phyloP scores from a whole-genome alignment of 2,888 invertebrate genomes.

The Ecdyonurus torrentis region DNA sequence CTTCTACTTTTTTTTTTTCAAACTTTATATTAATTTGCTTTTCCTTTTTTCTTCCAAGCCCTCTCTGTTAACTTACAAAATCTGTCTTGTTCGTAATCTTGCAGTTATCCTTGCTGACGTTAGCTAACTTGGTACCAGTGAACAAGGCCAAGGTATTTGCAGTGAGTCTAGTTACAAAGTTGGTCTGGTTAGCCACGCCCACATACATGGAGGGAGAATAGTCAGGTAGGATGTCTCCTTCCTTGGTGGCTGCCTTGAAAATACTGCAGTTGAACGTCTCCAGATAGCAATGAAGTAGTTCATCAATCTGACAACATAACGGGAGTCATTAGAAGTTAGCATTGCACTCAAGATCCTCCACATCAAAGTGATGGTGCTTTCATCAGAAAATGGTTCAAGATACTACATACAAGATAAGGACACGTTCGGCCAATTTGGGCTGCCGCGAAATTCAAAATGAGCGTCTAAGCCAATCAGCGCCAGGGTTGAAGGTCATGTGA shows the following conservation, averaged over 20 bases:
- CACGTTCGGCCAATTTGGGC: too few relatives aligned
- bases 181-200: conserved; percentile 35
- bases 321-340: too few relatives aligned
- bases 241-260: conserved; percentile 33
- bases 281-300: conserved; percentile 62
- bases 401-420: too few relatives aligned
- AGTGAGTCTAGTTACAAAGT: conserved; percentile 36
- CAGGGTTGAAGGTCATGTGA: too few relatives aligned
- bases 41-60: too few relatives aligned
- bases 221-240: conserved; percentile 29
- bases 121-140: conserved; percentile 31
- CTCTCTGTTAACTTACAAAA: not conserved
- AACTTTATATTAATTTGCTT: too few relatives aligned
- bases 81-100: conserved; percentile 12
- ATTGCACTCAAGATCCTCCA: too few relatives aligned
- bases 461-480: too few relatives aligned
- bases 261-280: conserved; percentile 50
- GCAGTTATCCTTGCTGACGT: conserved; percentile 29
- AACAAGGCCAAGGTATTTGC: conserved; percentile 44
- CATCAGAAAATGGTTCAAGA: too few relatives aligned
- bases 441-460: too few relatives aligned
- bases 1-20: too few relatives aligned
- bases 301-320: conserved; percentile 51
- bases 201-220: conserved; percentile 38
- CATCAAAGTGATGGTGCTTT: too few relatives aligned